These are phyloP conservation scores for Parnassius apollo DNA, from an alignment of 2,888 invertebrate genomes.

Conservation along the genomic window DNA sequence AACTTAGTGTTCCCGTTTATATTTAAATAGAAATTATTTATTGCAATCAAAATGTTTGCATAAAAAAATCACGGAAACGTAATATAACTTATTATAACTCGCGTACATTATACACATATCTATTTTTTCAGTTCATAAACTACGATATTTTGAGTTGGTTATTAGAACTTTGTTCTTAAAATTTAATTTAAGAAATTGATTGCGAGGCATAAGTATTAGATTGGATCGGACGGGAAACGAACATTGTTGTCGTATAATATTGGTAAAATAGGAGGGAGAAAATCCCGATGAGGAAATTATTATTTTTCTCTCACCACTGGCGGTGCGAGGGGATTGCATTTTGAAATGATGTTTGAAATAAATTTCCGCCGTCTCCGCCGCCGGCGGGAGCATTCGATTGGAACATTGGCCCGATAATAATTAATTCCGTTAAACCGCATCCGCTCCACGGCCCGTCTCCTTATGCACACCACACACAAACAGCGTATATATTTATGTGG, in stretches of 20 bases:
- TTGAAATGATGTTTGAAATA: conserved; percentile 73
- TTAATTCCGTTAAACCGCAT: conserved; percentile 61
- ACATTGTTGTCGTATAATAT: conserved; percentile 14
- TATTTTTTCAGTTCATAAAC: too few species aligned
- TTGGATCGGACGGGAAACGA: conserved; percentile 15
- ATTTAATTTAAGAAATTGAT: too few species aligned
- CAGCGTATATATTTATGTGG: neutral
- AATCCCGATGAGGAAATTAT: conserved; percentile 53
- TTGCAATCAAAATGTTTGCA: too few species aligned
- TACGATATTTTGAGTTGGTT: too few species aligned
- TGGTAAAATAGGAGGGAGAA: conserved; percentile 17
- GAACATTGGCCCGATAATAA: conserved; percentile 76
- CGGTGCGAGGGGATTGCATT: conserved; percentile 53
- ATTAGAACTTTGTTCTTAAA: too few species aligned
- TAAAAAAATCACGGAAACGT: too few species aligned
- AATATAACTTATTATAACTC: too few species aligned
- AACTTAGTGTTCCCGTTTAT: too few species aligned
- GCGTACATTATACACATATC: too few species aligned
- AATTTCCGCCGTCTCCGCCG: conserved; percentile 60
- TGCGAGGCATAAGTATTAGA: neutral
- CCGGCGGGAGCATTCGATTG: conserved; percentile 59
- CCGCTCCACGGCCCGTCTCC: conserved; percentile 36
- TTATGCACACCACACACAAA: conserved; percentile 18
- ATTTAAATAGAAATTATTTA: too few species aligned
- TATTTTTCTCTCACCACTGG: conserved; percentile 50